A percentile compares a stretch with the other conserved stretches of the same genome.
These are phyloP conservation scores for Apamea sordens DNA, from an alignment of 2,888 invertebrate genomes.

Conservation along the genomic window DNA sequence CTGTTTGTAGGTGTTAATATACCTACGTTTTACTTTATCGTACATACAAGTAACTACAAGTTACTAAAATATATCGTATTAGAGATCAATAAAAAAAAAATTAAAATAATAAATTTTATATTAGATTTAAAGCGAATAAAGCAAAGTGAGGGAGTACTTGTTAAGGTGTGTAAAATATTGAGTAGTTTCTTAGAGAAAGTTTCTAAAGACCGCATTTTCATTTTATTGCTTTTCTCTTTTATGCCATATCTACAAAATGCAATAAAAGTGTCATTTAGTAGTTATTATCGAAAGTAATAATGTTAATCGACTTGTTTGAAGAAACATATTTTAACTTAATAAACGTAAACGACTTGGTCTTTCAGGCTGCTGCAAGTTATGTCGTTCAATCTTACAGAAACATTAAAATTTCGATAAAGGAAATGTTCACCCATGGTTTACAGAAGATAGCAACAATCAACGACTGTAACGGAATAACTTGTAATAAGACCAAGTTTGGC, in stretches of 20 bases:
- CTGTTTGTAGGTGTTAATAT: not conserved
- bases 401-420: constrained; percentile 7
- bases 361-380: not conserved
- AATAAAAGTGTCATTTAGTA: constrained; percentile 16
- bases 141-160: constrained; percentile 21
- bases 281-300: constrained; percentile 15
- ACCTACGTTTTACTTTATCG: not conserved
- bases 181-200: constrained; percentile 12
- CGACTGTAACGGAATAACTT: not conserved
- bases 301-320: constrained; percentile 7
- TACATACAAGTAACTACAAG: not conserved
- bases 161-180: constrained; percentile 19
- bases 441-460: not conserved
- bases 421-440: not conserved
- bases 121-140: too few relatives aligned
- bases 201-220: constrained; percentile 24
- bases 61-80: too few relatives aligned
- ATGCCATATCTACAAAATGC: not conserved
- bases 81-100: too few relatives aligned
- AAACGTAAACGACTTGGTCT: not conserved
- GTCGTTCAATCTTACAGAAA: not conserved
- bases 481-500: not conserved
- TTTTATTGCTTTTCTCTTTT: constrained; percentile 19
- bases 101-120: too few relatives aligned
- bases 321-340: constrained; percentile 4